Percentiles rank a stretch among this genome's conserved stretches.
phyloP scores from a whole-genome alignment of 2,888 invertebrate species.

The Cepaea hortensis region DNA sequence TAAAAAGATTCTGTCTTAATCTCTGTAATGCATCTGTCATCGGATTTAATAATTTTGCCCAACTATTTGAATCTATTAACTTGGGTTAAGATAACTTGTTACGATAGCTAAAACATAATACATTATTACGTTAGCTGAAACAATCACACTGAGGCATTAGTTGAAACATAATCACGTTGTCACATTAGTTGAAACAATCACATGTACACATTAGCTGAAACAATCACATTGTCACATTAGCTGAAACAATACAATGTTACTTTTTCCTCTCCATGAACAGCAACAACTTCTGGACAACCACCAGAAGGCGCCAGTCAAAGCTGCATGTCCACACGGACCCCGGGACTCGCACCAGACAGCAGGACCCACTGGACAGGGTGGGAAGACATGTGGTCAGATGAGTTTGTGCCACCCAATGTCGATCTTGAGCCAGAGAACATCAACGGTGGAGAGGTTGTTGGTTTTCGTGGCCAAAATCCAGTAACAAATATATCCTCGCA shows the following conservation, averaged over 20 bases:
- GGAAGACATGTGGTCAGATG: slow-evolving; percentile 48
- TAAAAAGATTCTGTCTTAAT: too few species aligned
- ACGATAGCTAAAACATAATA: too few species aligned
- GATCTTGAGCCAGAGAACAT: slow-evolving; percentile 63
- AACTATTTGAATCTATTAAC: too few species aligned
- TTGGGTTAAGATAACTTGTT: too few species aligned
- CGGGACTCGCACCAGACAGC: neutral
- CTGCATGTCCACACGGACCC: neutral
- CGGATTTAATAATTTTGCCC: too few species aligned
- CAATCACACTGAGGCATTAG: too few species aligned
- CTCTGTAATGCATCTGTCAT: too few species aligned
- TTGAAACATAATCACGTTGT: too few species aligned
- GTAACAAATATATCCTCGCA: neutral
- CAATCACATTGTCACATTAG: too few species aligned
- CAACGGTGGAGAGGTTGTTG: slow-evolving; percentile 60
- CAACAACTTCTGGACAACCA: slow-evolving; percentile 25
- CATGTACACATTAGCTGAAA: too few species aligned
- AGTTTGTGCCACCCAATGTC: slow-evolving; percentile 66
- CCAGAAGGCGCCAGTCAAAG: slow-evolving; percentile 26
- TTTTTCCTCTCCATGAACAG: neutral
- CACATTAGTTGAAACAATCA: too few species aligned
- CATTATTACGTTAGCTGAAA: too few species aligned
- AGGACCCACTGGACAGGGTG: slow-evolving; percentile 31
- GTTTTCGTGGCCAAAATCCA: neutral
- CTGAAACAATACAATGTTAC: neutral